phyloP scores from a whole-genome alignment of 1,140 invertebrate genomes.

The Ceratosolen solmsi region DNA sequence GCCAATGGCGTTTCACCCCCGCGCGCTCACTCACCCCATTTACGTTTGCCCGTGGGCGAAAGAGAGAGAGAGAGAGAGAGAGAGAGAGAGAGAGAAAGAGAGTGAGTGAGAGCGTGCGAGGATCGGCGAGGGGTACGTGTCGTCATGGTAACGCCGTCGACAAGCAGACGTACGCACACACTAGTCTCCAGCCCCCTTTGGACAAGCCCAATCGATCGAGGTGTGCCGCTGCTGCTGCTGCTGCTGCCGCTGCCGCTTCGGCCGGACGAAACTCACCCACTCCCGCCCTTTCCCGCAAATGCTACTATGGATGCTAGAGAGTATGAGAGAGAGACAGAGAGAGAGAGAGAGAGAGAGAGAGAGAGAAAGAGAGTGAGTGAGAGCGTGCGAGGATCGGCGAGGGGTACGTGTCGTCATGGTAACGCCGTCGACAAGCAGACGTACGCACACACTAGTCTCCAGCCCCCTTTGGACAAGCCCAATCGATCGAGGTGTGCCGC shows the following conservation, averaged over 20 bases:
- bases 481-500: slow-evolving; percentile 74
- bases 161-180: slow-evolving; percentile 50
- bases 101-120: slow-evolving; percentile 1
- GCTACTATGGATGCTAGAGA: no score
- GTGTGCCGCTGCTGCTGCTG: slow-evolving; percentile 66
- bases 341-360: not conserved
- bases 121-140: slow-evolving; percentile 59
- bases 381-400: not conserved
- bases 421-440: slow-evolving; percentile 55
- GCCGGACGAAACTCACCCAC: slow-evolving; percentile 74
- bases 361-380: slow-evolving; percentile 16
- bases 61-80: slow-evolving; percentile 12
- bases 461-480: slow-evolving; percentile 72
- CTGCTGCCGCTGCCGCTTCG: slow-evolving; percentile 4
- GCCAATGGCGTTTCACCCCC: slow-evolving; percentile 74
- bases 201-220: slow-evolving; percentile 75
- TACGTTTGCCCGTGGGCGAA: not conserved
- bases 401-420: slow-evolving; percentile 68
- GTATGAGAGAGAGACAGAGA: no score
- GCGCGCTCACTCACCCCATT: slow-evolving; percentile 46
- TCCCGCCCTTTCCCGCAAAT: slow-evolving; percentile 53
- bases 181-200: slow-evolving; percentile 65
- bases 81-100: not conserved
- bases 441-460: slow-evolving; percentile 55
- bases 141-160: slow-evolving; percentile 65